phyloP scores from a whole-genome alignment of 2,113 vertebrate species.

The Chlamydotis undulata region DNA sequence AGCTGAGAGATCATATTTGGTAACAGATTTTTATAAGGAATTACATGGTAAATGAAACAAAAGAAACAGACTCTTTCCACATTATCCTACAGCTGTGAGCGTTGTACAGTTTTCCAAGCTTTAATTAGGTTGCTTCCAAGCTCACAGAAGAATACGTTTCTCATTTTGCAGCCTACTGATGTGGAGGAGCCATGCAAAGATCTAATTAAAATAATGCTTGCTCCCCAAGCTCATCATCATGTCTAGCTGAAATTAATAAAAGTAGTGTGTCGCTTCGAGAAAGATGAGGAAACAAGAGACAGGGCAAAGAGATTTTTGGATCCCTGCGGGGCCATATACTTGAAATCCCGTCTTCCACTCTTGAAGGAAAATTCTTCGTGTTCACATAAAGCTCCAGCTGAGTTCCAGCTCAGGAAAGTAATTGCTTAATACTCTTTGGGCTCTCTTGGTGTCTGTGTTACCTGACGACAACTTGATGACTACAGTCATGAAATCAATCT shows the following conservation, averaged over 20 bases:
- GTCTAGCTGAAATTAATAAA: not conserved
- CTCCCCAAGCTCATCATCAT: not conserved
- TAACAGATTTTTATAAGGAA: constrained; percentile 13
- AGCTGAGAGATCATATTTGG: not conserved
- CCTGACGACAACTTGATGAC: not conserved
- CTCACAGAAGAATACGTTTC: not conserved
- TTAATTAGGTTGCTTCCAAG: constrained; percentile 1
- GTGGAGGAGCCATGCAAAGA: not conserved
- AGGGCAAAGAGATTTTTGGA: not conserved
- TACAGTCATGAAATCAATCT: not conserved
- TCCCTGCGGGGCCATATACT: fast-evolving
- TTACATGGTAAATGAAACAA: not conserved
- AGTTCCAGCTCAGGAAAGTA: not conserved
- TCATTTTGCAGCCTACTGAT: constrained; percentile 23
- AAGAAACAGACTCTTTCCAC: not conserved
- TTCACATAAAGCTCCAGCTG: not conserved
- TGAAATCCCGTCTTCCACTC: not conserved
- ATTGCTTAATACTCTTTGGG: not conserved
- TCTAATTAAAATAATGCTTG: not conserved
- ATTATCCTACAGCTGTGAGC: not conserved
- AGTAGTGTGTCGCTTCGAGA: not conserved
- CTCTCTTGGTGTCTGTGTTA: not conserved
- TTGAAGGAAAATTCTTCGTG: not conserved
- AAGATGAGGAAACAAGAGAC: not conserved
- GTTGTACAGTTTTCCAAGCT: not conserved